phyloP scores from a whole-genome alignment of 2,113 vertebrate species.

The Micromys minutus region DNA sequence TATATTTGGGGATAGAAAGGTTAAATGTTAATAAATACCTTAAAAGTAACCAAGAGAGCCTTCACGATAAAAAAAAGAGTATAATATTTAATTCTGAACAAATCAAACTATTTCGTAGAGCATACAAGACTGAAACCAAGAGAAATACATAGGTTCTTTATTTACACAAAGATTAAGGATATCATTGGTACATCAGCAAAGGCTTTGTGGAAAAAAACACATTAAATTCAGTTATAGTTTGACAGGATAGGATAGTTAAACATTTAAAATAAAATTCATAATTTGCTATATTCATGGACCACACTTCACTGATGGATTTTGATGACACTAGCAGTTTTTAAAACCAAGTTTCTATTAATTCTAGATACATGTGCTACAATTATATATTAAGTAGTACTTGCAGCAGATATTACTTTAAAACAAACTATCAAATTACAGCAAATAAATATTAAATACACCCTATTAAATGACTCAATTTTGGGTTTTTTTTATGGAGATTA shows the following conservation, averaged over 20 bases:
- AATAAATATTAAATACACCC: neutral
- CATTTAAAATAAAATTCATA: constrained; percentile 23
- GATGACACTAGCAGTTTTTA: constrained; percentile 9
- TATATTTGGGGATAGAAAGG: neutral
- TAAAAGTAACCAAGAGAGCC: neutral
- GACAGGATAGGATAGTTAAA: neutral
- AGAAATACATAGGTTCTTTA: neutral
- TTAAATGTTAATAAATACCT: neutral
- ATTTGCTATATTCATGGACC: neutral
- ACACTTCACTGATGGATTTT: neutral
- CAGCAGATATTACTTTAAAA: neutral
- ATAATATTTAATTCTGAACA: neutral
- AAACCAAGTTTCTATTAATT: constrained; percentile 3
- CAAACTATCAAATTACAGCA: neutral
- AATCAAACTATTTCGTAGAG: neutral
- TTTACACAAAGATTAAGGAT: neutral
- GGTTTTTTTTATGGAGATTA: neutral
- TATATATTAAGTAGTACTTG: neutral
- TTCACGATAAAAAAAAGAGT: neutral
- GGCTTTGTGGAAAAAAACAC: neutral
- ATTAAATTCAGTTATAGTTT: neutral
- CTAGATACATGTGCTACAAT: neutral
- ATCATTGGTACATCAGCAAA: neutral
- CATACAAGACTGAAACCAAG: neutral
- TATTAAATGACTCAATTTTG: neutral